Base-by-base conservation (phyloP, 2,797 vertebrate species). In the Crenichthys baileyi region DNA sequence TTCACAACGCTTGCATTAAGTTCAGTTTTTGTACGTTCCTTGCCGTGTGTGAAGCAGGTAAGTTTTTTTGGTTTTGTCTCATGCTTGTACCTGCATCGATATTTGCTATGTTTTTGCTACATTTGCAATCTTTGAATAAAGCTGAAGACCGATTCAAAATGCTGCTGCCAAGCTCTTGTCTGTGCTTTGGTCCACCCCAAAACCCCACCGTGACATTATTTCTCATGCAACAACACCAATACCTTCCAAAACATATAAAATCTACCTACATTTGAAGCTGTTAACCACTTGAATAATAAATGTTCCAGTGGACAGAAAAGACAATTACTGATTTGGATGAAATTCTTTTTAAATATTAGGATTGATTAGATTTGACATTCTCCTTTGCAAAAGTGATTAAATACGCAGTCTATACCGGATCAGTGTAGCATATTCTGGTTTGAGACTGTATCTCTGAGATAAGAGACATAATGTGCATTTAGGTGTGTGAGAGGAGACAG, bases 401-500 rank as follows among this genome's bases (percentile, higher is more conserved):
- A 55, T 1, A 44, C 8, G 39, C 22, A 50, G 53, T 79, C 55
- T 60, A 55, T 75, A 70, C 41, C n/a, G 41, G 44, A 81, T 86
- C 63, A 61, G 60, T 76, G 63, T 67, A 41, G 50, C 67, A 80
- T 82, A 70, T 83, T 75, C 4, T 79, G 77, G 74, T 84, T 83
- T 79, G 56, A 68, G 53, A 74, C 72, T 22, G 24, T 61, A 78
- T 79, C 51, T 80, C 36, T 63, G 76, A n/a, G 26, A 87, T 83
- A 83, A 77, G 78, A 84, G 50, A 65, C 71, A 77, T 70, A 58
- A 70, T 78, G 73, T 79, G 65, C 72, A 84, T 76, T 83, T 76
- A 77, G 70, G 61, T 87, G 56, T 76, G 75, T 76, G 67, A 84
- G 73, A 53, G 50, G 76, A 84, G 75, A 87, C 67, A 83, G 60